Base-by-base conservation (phyloP, 30 jellyfish, hydroid and myxozoan species). In the Chironex yamaguchii region DNA sequence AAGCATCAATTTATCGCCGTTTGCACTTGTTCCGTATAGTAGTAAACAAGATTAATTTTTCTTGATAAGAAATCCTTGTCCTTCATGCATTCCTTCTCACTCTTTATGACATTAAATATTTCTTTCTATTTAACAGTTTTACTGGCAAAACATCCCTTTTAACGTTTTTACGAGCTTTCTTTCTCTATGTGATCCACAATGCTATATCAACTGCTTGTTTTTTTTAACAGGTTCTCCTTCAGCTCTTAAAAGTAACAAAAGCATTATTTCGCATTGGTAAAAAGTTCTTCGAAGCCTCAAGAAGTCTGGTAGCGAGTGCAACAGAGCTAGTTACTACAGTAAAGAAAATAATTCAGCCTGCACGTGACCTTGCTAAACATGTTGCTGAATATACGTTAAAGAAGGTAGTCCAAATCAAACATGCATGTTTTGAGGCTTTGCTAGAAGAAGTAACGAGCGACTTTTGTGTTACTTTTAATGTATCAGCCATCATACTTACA, bases 391-490 rank as follows among this genome's bases (percentile, higher is more conserved):
- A 86, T 1, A 87, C 90, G 33, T 32, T 86, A 9, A 82, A 86
- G 50, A 86, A 68, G 49, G 27, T 86, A 6, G 96, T 86, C 28
- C 85, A 86, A 36, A 86, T 86, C 28, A 84, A 86, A 20, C 52
- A 88, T 4, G 76, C 76, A 81, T 86, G 96, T 62, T 86, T 86
- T 66, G 76, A 86, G 33, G 36, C 90, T 17, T 76, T 83, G 53
- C 48, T 86, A 27, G 67, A 71, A 49, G 96, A 86, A 20, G 96
- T 89, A 1, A 86, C 90, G 27, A 17, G 13, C 9, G 76, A 86
- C 35, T 90, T 86, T 4, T 86, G 96, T 62, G 86, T 86, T 20
- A 89, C 82, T 0, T 32, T 86, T 22, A 86, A 64, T 1, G 50
- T 86, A 36, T 62, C 49, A 48, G 96, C 90, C 11, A 76, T 90